Conservation (phyloP, 2,113 vertebrate genomes). For the Bufo bufo region DNA sequence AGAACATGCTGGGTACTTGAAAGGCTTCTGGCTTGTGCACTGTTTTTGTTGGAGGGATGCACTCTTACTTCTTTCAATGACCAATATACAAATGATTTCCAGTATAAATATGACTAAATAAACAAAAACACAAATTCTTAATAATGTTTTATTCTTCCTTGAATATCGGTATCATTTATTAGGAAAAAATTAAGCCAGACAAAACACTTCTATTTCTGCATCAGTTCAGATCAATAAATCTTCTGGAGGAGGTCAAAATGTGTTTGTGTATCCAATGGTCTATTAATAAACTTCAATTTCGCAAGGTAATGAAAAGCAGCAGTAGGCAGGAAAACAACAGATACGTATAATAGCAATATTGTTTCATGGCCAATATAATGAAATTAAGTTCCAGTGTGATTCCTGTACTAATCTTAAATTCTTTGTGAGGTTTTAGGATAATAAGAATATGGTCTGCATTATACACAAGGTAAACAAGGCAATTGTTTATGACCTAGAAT, state of each 20-base stretch:
- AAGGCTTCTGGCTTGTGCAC: slow-evolving; percentile 1
- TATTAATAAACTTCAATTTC: slow-evolving; percentile 33
- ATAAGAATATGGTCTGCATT: neutral
- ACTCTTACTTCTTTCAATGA: slow-evolving; percentile 18
- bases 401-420: neutral
- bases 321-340: neutral
- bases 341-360: slow-evolving; percentile 24
- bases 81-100: slow-evolving; percentile 12
- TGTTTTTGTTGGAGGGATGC: slow-evolving; percentile 36
- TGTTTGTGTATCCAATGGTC: neutral
- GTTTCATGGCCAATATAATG: neutral
- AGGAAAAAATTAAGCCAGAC: neutral
- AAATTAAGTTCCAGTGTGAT: neutral
- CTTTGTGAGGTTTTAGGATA: neutral
- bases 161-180: neutral
- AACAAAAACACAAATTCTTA: slow-evolving; percentile 12
- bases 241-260: neutral
- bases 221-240: slow-evolving; percentile 30
- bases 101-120: slow-evolving; percentile 32
- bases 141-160: slow-evolving; percentile 30
- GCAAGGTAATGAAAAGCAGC: slow-evolving; percentile 1
- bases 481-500: neutral
- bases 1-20: neutral
- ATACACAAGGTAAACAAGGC: neutral
- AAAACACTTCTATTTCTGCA: neutral